Percentiles rank a stretch among this genome's conserved stretches.
Evolutionary conservation across 2,888 invertebrate species (phyloP).

Genomic region (Conchocele bisecta): DNA sequence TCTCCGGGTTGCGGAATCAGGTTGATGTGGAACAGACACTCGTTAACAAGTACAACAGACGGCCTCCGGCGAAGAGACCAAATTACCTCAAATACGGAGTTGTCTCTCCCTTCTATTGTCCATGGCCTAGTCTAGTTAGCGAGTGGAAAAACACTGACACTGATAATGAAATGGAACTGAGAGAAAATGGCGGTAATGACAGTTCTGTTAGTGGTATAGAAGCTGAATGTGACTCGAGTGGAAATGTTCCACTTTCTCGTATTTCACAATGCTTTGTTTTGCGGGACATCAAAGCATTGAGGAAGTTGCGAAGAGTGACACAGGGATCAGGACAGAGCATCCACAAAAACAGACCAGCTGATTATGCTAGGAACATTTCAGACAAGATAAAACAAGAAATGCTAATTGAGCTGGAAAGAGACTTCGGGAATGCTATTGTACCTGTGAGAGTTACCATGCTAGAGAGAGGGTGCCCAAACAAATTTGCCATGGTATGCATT

Average conservation of each 20-base stretch:
- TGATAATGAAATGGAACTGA: neutral
- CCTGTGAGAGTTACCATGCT: conserved; percentile 87
- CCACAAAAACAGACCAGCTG: neutral
- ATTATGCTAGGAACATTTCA: neutral
- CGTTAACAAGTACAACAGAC: conserved; percentile 87
- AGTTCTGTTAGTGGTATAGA: neutral
- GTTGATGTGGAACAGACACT: conserved; percentile 80
- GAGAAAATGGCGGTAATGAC: neutral
- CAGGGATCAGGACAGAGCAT: neutral
- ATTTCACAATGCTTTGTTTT: conserved; percentile 66
- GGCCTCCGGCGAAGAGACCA: conserved; percentile 92
- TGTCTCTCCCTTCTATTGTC: conserved; percentile 89
- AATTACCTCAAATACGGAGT: conserved; percentile 92
- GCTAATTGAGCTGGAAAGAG: conserved; percentile 16
- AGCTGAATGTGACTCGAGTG: too few relatives aligned
- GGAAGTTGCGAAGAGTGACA: conserved; percentile 26
- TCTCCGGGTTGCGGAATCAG: conserved; percentile 84
- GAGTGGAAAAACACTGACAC: conserved; percentile 62
- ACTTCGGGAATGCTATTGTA: conserved; percentile 83
- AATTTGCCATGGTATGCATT: conserved; percentile 90
- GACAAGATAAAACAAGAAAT: conserved; percentile 4
- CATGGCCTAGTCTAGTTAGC: conserved; percentile 85
- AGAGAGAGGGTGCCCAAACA: conserved; percentile 87
- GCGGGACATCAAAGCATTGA: conserved; percentile 58
- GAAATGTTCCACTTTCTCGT: too few relatives aligned